Evolutionary conservation across 30 jellyfish, hydroid and myxozoan species (phyloP).

Genomic region (Aurelia sp.): DNA sequence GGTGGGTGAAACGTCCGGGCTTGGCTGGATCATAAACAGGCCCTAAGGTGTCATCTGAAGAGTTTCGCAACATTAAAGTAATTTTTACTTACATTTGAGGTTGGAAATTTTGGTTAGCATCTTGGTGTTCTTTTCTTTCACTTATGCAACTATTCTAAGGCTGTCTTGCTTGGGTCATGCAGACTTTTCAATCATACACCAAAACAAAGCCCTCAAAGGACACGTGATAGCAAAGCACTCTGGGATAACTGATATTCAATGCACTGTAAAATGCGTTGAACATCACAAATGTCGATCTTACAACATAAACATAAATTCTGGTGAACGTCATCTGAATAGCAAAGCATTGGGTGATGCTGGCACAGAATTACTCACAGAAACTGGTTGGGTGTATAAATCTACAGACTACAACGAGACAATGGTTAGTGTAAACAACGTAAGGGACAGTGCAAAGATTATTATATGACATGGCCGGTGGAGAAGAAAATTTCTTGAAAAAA

Average conservation of each 20-base stretch:
- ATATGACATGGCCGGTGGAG: too few species aligned
- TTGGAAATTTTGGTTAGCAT: too few species aligned
- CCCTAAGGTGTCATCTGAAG: too few species aligned
- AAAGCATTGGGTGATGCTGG: conserved; percentile 23
- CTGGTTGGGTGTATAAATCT: conserved; percentile 38
- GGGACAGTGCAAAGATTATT: too few species aligned
- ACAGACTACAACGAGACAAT: conserved; percentile 11
- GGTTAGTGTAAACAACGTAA: conserved; percentile 7
- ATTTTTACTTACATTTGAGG: too few species aligned
- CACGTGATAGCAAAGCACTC: neutral
- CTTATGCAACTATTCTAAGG: conserved; percentile 1
- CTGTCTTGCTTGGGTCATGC: conserved; percentile 9
- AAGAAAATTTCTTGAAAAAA: too few species aligned
- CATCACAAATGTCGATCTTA: conserved; percentile 38
- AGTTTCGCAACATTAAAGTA: too few species aligned
- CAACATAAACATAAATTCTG: conserved; percentile 3
- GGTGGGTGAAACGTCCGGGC: too few species aligned
- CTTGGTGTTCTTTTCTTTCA: too few species aligned
- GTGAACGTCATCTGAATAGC: conserved; percentile 25
- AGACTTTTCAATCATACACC: neutral
- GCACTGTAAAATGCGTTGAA: conserved; percentile 32
- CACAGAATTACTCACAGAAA: conserved; percentile 3
- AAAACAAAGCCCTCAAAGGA: neutral
- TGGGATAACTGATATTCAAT: neutral
- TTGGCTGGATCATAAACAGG: too few species aligned